Evolutionary conservation across 2,797 vertebrate species (phyloP).

Genomic region (Eutrigla gurnardus): DNA sequence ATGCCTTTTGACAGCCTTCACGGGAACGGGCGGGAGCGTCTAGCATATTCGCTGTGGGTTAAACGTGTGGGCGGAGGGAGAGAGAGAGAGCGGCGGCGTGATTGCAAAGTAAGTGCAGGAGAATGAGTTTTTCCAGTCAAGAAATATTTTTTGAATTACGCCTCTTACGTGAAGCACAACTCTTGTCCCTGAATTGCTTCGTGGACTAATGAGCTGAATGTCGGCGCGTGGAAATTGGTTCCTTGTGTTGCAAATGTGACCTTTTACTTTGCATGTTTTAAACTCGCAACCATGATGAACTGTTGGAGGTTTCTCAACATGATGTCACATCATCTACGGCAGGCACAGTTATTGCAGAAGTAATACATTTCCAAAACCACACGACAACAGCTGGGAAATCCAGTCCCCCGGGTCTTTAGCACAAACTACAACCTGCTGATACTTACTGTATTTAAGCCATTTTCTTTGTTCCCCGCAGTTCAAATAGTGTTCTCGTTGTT

Average conservation of each 20-base stretch:
- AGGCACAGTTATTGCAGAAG: background rate
- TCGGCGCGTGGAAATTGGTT: background rate
- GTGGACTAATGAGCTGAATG: constrained; percentile 1
- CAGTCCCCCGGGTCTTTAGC: background rate
- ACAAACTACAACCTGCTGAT: background rate
- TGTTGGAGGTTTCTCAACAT: background rate
- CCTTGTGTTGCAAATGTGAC: background rate
- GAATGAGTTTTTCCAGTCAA: constrained; percentile 35
- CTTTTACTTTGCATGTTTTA: background rate
- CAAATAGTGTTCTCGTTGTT: background rate
- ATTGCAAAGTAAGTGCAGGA: constrained; percentile 24
- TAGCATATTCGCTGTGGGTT: constrained; percentile 37
- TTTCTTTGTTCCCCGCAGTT: background rate
- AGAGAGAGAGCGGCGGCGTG: constrained; percentile 3
- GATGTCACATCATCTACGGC: too few relatives aligned
- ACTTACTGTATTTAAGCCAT: background rate
- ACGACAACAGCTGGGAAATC: background rate
- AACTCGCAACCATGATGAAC: constrained; percentile 1
- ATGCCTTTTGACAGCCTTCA: constrained; percentile 51
- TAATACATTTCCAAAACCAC: background rate
- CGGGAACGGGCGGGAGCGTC: constrained; percentile 40
- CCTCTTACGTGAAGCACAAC: constrained; percentile 2
- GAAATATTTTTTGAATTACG: constrained; percentile 12
- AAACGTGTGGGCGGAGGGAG: constrained; percentile 46
- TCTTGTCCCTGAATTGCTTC: constrained; percentile 21